Conservation (phyloP, 2,113 vertebrate species). For the Acrocephalus arundinaceus region DNA sequence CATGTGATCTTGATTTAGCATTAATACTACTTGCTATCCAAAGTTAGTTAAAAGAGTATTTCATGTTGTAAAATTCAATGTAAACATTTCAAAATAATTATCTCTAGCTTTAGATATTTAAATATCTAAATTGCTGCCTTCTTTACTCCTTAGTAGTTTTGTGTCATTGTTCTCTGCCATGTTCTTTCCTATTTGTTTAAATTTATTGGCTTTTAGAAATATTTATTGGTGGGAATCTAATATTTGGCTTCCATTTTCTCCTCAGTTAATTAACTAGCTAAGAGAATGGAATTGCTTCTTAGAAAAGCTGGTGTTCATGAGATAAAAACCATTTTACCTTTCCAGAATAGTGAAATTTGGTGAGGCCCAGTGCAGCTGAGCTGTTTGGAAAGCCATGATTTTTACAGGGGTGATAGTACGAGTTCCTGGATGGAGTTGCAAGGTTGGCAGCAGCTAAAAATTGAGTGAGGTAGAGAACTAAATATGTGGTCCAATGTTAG, state of each 20-base stretch:
- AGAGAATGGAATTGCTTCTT: not conserved
- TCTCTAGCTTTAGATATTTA: not conserved
- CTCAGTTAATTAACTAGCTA: not conserved
- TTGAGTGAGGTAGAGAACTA: not conserved
- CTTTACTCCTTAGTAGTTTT: not conserved
- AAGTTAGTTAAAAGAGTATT: constrained; percentile 10
- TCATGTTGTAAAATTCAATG: not conserved
- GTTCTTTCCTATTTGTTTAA: not conserved
- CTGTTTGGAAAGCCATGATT: not conserved
- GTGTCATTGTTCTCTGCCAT: not conserved
- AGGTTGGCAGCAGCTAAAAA: not conserved
- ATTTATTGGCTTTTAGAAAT: not conserved
- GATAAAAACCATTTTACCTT: not conserved
- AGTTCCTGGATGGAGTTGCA: not conserved
- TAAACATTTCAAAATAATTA: not conserved
- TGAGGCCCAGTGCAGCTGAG: not conserved
- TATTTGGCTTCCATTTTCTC: not conserved
- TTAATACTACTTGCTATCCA: not conserved
- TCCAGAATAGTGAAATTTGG: not conserved
- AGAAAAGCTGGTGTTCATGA: not conserved
- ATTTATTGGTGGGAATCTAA: not conserved
- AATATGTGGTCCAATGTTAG: not conserved
- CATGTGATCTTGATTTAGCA: constrained; percentile 29
- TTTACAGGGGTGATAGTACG: not conserved
- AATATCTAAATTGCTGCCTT: not conserved